Base-by-base conservation (phyloP, 1,140 invertebrate species). In the Pectinophora gossypiella region DNA sequence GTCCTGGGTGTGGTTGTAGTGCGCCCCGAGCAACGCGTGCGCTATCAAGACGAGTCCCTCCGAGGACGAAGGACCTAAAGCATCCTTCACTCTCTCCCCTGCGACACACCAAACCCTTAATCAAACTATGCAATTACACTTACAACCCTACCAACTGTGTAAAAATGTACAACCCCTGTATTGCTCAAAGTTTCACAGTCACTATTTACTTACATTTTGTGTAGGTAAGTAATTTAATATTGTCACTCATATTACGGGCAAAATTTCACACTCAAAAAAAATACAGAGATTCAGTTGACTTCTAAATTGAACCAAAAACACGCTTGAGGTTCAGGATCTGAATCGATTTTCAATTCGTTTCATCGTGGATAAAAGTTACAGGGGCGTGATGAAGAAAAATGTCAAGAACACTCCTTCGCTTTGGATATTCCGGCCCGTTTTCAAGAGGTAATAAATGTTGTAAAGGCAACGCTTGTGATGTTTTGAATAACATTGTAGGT, bases 1-100 rank as follows among this genome's bases (percentile, higher is more conserved):
- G 22, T 10, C 22, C 22, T 10, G 10, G 22, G 7, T 32, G 27
- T 12, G 27, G 27, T 2, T 2, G 6, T 32, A 32, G 27, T 32
- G n/a, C 2, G 7, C 9, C 27, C 23, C 56, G 56, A 40, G 47
- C 43, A 54, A 48, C 57, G 59, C 67, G 61, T 71, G 68, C 59
- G 59, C 57, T 71, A 71, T 71, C 68, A 67, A 18, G 36, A 10
- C 15, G 1, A 54, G 46, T 47, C 49, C 48, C 50, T 40, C 54
- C 56, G 46, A 55, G 48, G 53, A 45, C 55, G 54, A 56, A 59
- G 45, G 53, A 55, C 49, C 48, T 59, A 40, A 40, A 48, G 46
- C 45, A 38, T 48, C 52, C 45, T 53, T 18, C 16, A 15, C 40
- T 13, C 19, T 19, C 10, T 12, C 45, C 52, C 45, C 45, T 15